Base-by-base conservation (phyloP, 2,113 vertebrate species). In the Saguinus midas region DNA sequence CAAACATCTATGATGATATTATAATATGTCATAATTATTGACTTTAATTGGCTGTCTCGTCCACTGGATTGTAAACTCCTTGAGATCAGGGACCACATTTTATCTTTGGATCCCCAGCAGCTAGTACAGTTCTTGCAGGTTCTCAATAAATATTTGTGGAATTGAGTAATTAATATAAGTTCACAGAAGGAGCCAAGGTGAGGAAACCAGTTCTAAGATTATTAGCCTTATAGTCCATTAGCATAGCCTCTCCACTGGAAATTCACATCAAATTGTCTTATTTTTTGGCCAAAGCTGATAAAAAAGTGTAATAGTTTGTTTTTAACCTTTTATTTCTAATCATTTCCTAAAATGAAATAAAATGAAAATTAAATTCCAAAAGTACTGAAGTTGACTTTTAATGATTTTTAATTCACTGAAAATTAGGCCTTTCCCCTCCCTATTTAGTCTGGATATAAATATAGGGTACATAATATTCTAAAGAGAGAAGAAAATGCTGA, bases 401-500 rank as follows among this genome's bases (percentile, higher is more conserved):
- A 78, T 85, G 23, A 94, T 91, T 94, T 97, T 97, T 81, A 58
- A 85, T 50, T 95, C 57, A 50, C 25, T 91, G 52, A 91, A 90
- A 95, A 88, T 93, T 90, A 92, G 25, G 35, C n/a, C 92, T 37
- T 64, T 52, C 91, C 48, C 37, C 18, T 45, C 43, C 45, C 21
- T 37, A 55, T 76, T 57, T 92, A 95, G 70, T 66, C 14, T 35
- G 83, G 32, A 12, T 40, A 90, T 76, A 87, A 91, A 92, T 61
- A 90, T 55, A 70, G 0, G 82, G 57, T 81, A 81, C 3, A 45
- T 68, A 88, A 92, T 73, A 94, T 37, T 79, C 80, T 96, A 76
- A 55, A 88, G 66, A 86, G 29, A 94, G 40, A 92, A 94, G 68
- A 76, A 96, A 96, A 96, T 90, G 84, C 85, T 96, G 87, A 90